A percentile compares a stretch with the other conserved stretches of the same genome.
Evolutionary conservation across 2,797 vertebrate genomes (phyloP).

Genomic region (Monodelphis domestica): DNA sequence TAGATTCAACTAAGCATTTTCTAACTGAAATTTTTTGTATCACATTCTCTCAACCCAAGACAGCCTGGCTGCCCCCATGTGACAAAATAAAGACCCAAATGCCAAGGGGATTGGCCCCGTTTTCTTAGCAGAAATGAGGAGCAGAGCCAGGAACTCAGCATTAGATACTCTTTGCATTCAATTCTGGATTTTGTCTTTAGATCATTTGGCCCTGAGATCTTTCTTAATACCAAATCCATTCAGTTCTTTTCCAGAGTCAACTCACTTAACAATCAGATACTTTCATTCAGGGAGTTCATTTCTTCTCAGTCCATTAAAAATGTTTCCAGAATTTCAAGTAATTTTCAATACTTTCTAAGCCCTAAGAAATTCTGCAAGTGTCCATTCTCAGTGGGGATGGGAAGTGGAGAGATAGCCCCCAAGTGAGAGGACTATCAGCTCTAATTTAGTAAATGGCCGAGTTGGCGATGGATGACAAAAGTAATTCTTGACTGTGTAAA

Average conservation of each 20-base stretch:
- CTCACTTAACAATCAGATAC: not conserved
- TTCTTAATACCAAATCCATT: not conserved
- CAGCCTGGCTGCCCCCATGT: constrained; percentile 3
- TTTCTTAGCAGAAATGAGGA: not conserved
- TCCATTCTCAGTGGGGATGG: not conserved
- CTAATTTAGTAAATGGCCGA: not conserved
- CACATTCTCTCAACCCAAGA: not conserved
- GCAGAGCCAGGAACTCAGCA: not conserved
- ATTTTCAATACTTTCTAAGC: not conserved
- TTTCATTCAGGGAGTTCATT: not conserved
- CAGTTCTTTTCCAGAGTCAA: not conserved
- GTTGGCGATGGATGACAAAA: not conserved
- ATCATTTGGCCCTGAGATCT: not conserved
- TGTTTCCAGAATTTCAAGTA: not conserved
- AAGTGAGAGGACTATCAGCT: not conserved
- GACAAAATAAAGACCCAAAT: constrained; percentile 24
- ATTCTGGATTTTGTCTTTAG: not conserved
- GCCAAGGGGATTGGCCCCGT: not conserved
- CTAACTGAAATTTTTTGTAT: constrained; percentile 15
- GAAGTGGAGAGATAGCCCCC: not conserved
- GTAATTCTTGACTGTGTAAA: not conserved
- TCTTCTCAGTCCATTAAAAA: not conserved
- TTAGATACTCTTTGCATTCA: not conserved
- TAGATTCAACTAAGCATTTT: not conserved
- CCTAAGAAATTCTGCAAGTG: not conserved